These are phyloP conservation scores for Tinamus major DNA, from an alignment of 2,797 vertebrate species.

Conservation along the genomic window DNA sequence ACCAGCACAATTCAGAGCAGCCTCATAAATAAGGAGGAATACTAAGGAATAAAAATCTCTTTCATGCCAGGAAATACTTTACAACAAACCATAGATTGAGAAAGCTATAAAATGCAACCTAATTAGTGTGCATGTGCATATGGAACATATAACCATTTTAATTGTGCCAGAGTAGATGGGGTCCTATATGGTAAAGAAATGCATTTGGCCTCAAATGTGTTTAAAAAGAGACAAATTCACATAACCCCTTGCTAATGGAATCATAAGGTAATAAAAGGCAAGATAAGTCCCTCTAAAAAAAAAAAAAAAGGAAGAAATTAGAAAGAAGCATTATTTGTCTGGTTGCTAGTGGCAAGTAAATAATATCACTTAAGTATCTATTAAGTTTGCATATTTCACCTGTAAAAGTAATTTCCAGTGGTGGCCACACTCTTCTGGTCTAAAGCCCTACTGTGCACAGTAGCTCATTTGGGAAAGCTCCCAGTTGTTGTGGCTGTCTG, in stretches of 20 bases:
- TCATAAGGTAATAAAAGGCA: background rate
- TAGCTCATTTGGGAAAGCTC: background rate
- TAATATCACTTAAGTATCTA: background rate
- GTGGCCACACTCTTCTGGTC: background rate
- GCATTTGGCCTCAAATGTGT: background rate
- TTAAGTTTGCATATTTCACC: background rate
- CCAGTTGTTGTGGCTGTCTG: background rate
- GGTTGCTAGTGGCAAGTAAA: background rate
- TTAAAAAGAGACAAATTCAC: background rate
- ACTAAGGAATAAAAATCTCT: background rate
- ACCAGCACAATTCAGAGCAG: background rate
- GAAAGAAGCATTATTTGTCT: rapidly evolving
- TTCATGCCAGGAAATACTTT: background rate
- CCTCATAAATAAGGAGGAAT: background rate
- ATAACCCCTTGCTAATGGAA: background rate
- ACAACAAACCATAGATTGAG: background rate
- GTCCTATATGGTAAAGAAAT: background rate
- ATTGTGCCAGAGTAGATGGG: background rate
- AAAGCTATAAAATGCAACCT: background rate
- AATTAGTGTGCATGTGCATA: background rate
- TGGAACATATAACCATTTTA: background rate
- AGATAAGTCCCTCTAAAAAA: background rate
- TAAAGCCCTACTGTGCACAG: background rate
- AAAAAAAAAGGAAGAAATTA: background rate
- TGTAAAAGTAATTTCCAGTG: background rate